phyloP scores from a whole-genome alignment of 2,888 invertebrate species.

The Gari tellinella region DNA sequence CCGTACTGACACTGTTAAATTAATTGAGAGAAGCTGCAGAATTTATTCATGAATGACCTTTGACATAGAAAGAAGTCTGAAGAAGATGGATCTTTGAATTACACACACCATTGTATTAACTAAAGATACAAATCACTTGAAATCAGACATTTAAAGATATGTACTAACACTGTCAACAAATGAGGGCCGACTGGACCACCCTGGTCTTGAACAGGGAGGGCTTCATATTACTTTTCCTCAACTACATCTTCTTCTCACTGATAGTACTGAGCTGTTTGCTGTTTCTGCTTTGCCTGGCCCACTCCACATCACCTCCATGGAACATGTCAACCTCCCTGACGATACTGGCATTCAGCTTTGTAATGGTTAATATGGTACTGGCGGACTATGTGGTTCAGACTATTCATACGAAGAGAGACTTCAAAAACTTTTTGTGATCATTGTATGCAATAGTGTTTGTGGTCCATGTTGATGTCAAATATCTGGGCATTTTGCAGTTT shows the following conservation, averaged over 20 bases:
- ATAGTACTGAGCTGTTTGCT: conserved; percentile 74
- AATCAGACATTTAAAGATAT: too few relatives aligned
- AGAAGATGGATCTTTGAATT: too few relatives aligned
- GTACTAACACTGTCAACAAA: conserved; percentile 31
- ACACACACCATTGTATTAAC: too few relatives aligned
- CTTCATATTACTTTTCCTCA: conserved; percentile 79
- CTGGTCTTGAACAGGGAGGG: conserved; percentile 78
- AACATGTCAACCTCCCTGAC: conserved; percentile 70
- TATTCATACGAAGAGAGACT: conserved; percentile 77
- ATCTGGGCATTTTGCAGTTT: too few relatives aligned
- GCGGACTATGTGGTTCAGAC: conserved; percentile 81
- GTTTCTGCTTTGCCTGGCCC: conserved; percentile 71
- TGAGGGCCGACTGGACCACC: conserved; percentile 76
- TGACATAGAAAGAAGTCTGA: too few relatives aligned
- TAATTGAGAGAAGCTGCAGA: too few relatives aligned
- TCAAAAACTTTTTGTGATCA: conserved; percentile 65
- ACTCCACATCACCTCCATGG: conserved; percentile 68
- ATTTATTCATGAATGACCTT: too few relatives aligned
- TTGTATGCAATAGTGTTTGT: too few relatives aligned
- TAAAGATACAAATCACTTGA: too few relatives aligned
- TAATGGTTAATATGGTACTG: conserved; percentile 78
- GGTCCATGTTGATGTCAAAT: too few relatives aligned
- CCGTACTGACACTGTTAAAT: too few relatives aligned
- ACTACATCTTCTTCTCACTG: conserved; percentile 81
- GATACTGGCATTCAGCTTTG: conserved; percentile 78